phyloP scores from a whole-genome alignment of 2,113 vertebrate species.

The Dasyprocta punctata region DNA sequence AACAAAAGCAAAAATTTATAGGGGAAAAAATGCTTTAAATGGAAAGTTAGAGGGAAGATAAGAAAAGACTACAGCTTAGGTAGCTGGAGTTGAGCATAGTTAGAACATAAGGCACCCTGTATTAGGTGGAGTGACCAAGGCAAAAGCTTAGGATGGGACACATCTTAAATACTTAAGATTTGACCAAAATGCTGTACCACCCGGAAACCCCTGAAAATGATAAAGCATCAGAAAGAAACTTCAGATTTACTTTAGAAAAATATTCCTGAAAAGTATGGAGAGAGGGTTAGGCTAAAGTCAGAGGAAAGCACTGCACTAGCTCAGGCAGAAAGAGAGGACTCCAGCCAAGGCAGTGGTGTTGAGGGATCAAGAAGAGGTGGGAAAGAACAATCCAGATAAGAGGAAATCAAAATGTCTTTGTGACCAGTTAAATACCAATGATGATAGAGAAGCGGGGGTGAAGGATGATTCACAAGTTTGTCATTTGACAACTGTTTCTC shows the following conservation, averaged over 20 bases:
- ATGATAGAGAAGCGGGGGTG: not conserved
- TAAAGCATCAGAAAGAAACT: not conserved
- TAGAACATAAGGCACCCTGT: not conserved
- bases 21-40: not conserved
- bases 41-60: not conserved
- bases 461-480: not conserved
- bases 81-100: not conserved
- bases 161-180: not conserved
- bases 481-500: not conserved
- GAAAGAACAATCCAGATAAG: not conserved
- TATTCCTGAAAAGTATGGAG: not conserved
- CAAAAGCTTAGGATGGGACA: not conserved
- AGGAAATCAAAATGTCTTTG: not conserved
- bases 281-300: not conserved
- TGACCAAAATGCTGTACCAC: not conserved
- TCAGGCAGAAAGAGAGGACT: not conserved
- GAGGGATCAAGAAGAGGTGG: not conserved
- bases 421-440: not conserved
- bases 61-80: not conserved
- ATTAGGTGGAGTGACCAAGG: not conserved
- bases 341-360: not conserved
- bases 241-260: not conserved
- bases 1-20: not conserved
- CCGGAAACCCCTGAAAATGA: not conserved
- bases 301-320: too few species aligned